Conservation (phyloP, 2,888 invertebrate species). For the Holacanthella duospinosa region DNA sequence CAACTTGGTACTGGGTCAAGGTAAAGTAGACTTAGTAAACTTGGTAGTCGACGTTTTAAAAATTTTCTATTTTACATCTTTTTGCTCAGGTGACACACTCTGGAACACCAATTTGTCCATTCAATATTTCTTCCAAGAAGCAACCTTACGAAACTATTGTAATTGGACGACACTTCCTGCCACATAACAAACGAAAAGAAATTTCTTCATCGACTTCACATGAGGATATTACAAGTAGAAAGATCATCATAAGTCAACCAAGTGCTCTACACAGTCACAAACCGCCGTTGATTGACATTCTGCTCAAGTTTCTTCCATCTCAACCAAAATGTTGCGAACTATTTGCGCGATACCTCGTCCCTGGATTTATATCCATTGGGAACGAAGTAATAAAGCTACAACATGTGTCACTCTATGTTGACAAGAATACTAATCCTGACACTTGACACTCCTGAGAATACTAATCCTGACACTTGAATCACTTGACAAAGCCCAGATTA, state of each 20-base stretch:
- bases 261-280: conserved; percentile 92
- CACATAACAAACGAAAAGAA: neutral
- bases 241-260: conserved; percentile 69
- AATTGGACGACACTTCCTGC: conserved; percentile 45
- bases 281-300: conserved; percentile 57
- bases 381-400: conserved; percentile 76
- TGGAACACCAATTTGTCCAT: conserved; percentile 58
- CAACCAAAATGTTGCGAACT: conserved; percentile 60
- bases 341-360: conserved; percentile 80
- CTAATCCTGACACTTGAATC: no score
- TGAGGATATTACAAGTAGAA: conserved; percentile 38
- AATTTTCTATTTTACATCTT: neutral
- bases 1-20: conserved; percentile 84
- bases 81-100: conserved; percentile 52
- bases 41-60: no score
- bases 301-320: conserved; percentile 11
- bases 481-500: no score
- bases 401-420: conserved; percentile 51
- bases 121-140: conserved; percentile 58
- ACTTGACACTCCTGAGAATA: no score
- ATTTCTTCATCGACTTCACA: no score
- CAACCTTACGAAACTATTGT: conserved; percentile 79
- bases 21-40: conserved; percentile 44
- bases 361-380: conserved; percentile 75
- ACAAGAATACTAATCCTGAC: no score